Percentiles rank a stretch among this genome's conserved stretches.
Conservation (phyloP, 2,888 invertebrate species). For the Chrysolina americana region DNA sequence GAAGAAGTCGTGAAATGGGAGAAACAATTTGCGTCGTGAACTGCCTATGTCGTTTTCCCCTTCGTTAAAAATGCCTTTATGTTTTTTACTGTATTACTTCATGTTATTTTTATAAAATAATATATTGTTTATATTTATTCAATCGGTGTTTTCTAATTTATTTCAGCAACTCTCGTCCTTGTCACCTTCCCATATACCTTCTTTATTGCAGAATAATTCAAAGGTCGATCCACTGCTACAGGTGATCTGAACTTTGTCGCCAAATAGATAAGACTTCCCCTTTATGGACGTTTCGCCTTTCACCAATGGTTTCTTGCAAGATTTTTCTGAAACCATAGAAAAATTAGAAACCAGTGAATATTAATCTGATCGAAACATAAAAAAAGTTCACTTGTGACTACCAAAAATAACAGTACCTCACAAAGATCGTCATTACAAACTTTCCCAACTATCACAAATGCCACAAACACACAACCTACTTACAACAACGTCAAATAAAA, state of each 20-base stretch:
- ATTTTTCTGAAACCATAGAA: conserved; percentile 68
- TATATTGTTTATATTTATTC: conserved; percentile 40
- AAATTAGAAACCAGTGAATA: conserved; percentile 23
- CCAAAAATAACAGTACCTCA: no score
- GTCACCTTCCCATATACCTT: conserved; percentile 63
- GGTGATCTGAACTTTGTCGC: conserved; percentile 68
- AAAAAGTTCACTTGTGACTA: no score
- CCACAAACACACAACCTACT: no score
- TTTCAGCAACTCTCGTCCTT: conserved; percentile 43
- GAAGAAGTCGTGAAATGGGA: conserved; percentile 71
- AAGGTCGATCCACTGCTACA: conserved; percentile 63
- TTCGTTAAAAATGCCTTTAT: background rate
- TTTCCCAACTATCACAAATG: no score
- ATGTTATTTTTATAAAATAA: background rate
- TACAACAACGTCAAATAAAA: no score
- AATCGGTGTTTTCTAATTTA: conserved; percentile 3
- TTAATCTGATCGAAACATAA: background rate
- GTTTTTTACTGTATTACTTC: background rate
- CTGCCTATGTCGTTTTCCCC: background rate
- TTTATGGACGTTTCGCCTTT: conserved; percentile 65
- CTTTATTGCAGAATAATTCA: conserved; percentile 60
- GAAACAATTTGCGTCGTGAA: background rate
- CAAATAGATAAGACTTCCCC: conserved; percentile 71
- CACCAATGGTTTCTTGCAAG: conserved; percentile 71
- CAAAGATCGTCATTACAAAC: no score